Percentiles rank a stretch among this genome's conserved stretches.
Conservation (phyloP, 2,797 vertebrate genomes). For the Amazona ochrocephala region DNA sequence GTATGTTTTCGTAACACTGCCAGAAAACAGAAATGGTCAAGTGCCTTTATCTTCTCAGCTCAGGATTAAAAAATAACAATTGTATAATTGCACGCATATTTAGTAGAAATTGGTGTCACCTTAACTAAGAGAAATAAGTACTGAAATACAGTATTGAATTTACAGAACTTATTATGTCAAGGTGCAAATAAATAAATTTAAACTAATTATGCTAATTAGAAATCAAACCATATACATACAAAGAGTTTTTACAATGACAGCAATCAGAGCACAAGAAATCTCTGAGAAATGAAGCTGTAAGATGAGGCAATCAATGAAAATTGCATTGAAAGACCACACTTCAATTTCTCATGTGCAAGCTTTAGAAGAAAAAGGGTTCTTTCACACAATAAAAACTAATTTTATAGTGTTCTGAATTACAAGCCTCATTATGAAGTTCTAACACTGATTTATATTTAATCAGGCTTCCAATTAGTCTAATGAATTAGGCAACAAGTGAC, state of each 20-base stretch:
- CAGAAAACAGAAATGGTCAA: neutral
- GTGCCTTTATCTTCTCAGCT: neutral
- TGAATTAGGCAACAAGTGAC: neutral
- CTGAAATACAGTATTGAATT: neutral
- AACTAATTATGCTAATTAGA: neutral
- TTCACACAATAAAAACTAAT: neutral
- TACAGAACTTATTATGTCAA: neutral
- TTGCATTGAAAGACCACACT: neutral
- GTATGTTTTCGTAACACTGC: neutral
- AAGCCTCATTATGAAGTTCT: neutral
- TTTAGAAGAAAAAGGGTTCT: neutral
- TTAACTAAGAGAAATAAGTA: neutral
- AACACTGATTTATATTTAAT: neutral
- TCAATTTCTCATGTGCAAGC: neutral
- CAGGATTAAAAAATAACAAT: neutral
- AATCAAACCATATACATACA: neutral
- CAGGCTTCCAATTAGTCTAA: neutral
- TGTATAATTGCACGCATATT: neutral
- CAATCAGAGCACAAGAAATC: neutral
- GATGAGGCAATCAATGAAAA: neutral
- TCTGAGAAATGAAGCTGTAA: neutral
- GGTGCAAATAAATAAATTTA: neutral
- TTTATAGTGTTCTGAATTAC: neutral
- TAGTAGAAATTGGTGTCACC: neutral
- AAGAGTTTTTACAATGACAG: neutral